These are phyloP conservation scores for Trichechus manatus DNA, from an alignment of 2,113 vertebrate genomes.

Conservation along the genomic window DNA sequence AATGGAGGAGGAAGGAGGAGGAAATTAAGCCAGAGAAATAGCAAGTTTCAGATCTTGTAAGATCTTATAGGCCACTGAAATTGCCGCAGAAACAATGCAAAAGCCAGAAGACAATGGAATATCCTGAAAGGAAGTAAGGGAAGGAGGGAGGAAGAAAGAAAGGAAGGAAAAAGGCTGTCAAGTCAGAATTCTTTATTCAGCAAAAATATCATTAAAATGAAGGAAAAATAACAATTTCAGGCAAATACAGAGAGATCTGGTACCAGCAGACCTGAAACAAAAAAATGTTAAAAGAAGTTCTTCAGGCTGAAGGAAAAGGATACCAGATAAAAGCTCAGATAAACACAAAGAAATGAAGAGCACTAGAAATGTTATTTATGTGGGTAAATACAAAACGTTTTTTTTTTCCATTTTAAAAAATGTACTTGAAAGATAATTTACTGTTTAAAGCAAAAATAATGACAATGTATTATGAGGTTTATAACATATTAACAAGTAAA, in stretches of 20 bases:
- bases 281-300: not conserved
- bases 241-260: not conserved
- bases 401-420: not conserved
- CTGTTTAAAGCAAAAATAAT: not conserved
- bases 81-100: not conserved
- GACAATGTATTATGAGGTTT: not conserved
- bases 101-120: not conserved
- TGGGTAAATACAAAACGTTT: not conserved
- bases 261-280: not conserved
- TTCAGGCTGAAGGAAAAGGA: not conserved
- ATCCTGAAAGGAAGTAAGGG: not conserved
- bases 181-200: not conserved
- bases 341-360: not conserved
- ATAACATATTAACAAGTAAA: not conserved
- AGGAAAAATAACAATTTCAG: constrained; percentile 2
- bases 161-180: not conserved
- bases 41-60: not conserved
- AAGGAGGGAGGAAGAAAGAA: no score
- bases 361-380: not conserved
- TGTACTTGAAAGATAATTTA: not conserved
- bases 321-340: not conserved
- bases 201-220: not conserved
- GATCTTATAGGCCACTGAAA: not conserved
- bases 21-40: not conserved
- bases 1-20: not conserved